A percentile compares a stretch with the other conserved stretches of the same genome.
Evolutionary conservation across 1,140 invertebrate genomes (phyloP).

Genomic region (Drosophila lacteicornis): DNA sequence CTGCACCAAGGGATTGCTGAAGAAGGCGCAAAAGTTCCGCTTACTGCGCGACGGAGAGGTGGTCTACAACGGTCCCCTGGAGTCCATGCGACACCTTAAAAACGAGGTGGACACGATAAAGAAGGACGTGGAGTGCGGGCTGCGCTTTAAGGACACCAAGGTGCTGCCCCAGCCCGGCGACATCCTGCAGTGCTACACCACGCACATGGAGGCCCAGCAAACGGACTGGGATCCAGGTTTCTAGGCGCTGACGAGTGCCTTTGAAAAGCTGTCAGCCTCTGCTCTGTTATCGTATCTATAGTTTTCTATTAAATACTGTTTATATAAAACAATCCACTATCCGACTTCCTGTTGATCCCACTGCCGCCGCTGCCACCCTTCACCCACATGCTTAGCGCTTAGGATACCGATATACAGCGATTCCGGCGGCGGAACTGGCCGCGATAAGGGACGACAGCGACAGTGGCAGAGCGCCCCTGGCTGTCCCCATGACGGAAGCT

Average conservation of each 20-base stretch:
- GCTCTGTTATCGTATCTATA: conserved; percentile 61
- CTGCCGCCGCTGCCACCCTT: conserved; percentile 68
- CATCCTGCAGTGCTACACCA: conserved; percentile 91
- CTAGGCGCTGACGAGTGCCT: conserved; percentile 78
- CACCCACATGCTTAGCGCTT: conserved; percentile 78
- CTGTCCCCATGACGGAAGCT: conserved; percentile 68
- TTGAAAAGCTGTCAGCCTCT: conserved; percentile 13
- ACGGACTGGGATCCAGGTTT: conserved; percentile 95
- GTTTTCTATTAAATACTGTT: conserved; percentile 67
- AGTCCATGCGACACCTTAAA: conserved; percentile 95
- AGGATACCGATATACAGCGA: conserved; percentile 60
- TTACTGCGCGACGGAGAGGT: conserved; percentile 90
- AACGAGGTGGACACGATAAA: conserved; percentile 94
- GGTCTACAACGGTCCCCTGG: conserved; percentile 90
- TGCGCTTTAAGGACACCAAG: conserved; percentile 89
- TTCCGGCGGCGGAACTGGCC: conserved; percentile 60
- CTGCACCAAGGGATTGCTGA: conserved; percentile 92
- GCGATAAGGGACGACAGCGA: conserved; percentile 56
- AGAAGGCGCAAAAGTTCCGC: conserved; percentile 89
- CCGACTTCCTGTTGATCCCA: conserved; percentile 74
- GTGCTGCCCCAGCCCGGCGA: conserved; percentile 91
- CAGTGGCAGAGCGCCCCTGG: conserved; percentile 58
- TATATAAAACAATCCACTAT: conserved; percentile 78
- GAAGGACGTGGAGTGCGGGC: conserved; percentile 94
- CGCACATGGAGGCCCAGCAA: conserved; percentile 87